Percentiles rank a stretch among this genome's conserved stretches.
phyloP scores from a whole-genome alignment of 1,140 invertebrate species.

The Listronotus bonariensis region DNA sequence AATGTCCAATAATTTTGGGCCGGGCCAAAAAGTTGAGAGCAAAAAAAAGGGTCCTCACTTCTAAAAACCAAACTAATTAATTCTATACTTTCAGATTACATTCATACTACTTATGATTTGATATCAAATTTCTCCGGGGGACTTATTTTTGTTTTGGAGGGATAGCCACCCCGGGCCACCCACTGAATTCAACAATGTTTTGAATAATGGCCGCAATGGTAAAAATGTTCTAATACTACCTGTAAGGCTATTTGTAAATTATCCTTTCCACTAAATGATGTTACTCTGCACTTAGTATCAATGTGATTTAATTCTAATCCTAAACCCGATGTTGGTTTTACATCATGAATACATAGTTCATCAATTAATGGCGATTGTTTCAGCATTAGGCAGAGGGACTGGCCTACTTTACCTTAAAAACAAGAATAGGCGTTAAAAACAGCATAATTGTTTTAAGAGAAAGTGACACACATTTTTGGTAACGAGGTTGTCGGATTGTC shows the following conservation, averaged over 20 bases:
- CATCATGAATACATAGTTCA: slow-evolving; percentile 64
- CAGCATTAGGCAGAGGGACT: slow-evolving; percentile 61
- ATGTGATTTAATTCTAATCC: slow-evolving; percentile 65
- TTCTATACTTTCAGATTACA: too few relatives aligned
- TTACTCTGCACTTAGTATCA: slow-evolving; percentile 69
- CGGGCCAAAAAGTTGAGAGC: too few relatives aligned
- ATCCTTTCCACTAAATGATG: slow-evolving; percentile 57
- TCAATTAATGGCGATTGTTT: slow-evolving; percentile 66
- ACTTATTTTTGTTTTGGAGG: too few relatives aligned
- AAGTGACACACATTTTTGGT: not conserved
- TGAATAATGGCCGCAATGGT: too few relatives aligned
- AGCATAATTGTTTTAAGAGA: not conserved
- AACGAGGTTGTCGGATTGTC: not conserved
- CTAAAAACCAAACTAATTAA: too few relatives aligned
- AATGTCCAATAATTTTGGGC: too few relatives aligned
- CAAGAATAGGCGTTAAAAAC: not conserved
- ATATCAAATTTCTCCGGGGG: too few relatives aligned
- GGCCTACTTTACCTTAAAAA: slow-evolving; percentile 51
- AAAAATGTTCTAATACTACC: slow-evolving; percentile 33
- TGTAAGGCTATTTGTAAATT: slow-evolving; percentile 54
- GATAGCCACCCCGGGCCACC: too few relatives aligned
- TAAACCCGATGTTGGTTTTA: slow-evolving; percentile 57
- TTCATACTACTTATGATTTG: too few relatives aligned
- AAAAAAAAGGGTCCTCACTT: too few relatives aligned
- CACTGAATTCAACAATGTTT: too few relatives aligned